Conservation (phyloP, 1,140 invertebrate species). For the Teleopsis dalmanni region DNA sequence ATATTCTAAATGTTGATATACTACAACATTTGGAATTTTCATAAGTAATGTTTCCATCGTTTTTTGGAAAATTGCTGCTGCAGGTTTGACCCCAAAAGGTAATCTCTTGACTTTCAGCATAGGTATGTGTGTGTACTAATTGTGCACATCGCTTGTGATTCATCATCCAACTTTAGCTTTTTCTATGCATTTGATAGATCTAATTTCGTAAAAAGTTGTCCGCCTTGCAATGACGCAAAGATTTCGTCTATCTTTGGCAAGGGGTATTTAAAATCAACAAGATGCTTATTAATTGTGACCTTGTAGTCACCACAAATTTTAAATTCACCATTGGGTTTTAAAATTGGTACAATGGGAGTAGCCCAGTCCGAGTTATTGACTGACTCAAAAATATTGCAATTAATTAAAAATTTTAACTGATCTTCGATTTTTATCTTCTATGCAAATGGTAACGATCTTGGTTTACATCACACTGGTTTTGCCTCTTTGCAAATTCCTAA, state of each 20-base stretch:
- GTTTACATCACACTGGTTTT: slow-evolving; percentile 8
- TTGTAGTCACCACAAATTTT: slow-evolving; percentile 44
- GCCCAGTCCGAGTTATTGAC: slow-evolving; percentile 17
- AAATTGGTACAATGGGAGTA: slow-evolving; percentile 22
- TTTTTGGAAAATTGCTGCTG: slow-evolving; percentile 43
- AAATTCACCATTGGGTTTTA: slow-evolving; percentile 20
- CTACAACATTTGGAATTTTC: slow-evolving; percentile 17
- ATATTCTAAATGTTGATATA: slow-evolving; percentile 42
- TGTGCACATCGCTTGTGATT: slow-evolving; percentile 22
- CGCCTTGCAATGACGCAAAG: slow-evolving; percentile 23
- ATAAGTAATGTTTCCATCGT: slow-evolving; percentile 38
- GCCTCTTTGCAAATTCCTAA: not conserved
- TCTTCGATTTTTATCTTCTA: too few species aligned
- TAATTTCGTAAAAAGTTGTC: slow-evolving; percentile 28
- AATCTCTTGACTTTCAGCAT: slow-evolving; percentile 24
- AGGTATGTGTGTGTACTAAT: slow-evolving; percentile 20
- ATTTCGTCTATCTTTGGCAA: slow-evolving; percentile 31
- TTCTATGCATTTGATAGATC: slow-evolving; percentile 41
- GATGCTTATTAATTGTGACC: slow-evolving; percentile 34
- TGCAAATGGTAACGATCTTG: slow-evolving; percentile 6
- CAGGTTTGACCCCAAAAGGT: slow-evolving; percentile 21
- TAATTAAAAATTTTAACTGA: too few species aligned
- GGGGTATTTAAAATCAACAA: slow-evolving; percentile 32
- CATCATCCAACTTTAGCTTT: slow-evolving; percentile 23
- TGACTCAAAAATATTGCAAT: slow-evolving; percentile 13